Base-by-base conservation (phyloP, 2,888 invertebrate genomes). In the Athetis lepigone region DNA sequence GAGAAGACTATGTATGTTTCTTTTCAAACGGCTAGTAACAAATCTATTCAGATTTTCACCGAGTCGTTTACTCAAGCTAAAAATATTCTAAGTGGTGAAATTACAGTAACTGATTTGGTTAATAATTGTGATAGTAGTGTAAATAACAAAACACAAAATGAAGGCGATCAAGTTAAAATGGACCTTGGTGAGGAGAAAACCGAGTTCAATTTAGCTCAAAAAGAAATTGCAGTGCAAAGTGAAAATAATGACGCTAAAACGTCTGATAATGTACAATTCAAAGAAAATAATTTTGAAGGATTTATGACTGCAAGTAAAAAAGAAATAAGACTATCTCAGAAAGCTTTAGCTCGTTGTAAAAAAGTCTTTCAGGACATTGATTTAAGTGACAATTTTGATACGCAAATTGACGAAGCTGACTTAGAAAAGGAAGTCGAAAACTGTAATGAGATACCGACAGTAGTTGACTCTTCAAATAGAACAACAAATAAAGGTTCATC, bases 11-110 rank as follows among this genome's bases (percentile, higher is more conserved):
- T 93, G 84, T 92, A 85, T 88, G 92, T 94, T 9, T 92, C 92
- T 0, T 94, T 94, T 68, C 93, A 92, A 77, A 94, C 94, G 39
- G 92, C 92, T 18, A 94, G 90, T 70, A 90, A 94, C 70, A 93
- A 89, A 47, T 88, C 90, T 39, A 93, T 94, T 75, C 87, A 91
- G 81, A 82, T 94, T 39, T 77, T 70, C 43, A 83, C 87, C 43
- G 85, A 88, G 11, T 91, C 92, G 11, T 92, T 89, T 77, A 73
- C 63, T 19, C 92, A 87, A 80, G 93, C 93, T 1, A 86, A 88
- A 79, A 85, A 59, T 73, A 74, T 95, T 13, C 78, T 94, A 39
- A 58, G 56, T 51, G 79, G 78, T 33, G 78, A 83, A 52, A 43
- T 82, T 4, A 83, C 84, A 42, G 57, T 90, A 1, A 85, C 80